phyloP scores from a whole-genome alignment of 2,797 vertebrate species.

The Sebastes aleutianus region DNA sequence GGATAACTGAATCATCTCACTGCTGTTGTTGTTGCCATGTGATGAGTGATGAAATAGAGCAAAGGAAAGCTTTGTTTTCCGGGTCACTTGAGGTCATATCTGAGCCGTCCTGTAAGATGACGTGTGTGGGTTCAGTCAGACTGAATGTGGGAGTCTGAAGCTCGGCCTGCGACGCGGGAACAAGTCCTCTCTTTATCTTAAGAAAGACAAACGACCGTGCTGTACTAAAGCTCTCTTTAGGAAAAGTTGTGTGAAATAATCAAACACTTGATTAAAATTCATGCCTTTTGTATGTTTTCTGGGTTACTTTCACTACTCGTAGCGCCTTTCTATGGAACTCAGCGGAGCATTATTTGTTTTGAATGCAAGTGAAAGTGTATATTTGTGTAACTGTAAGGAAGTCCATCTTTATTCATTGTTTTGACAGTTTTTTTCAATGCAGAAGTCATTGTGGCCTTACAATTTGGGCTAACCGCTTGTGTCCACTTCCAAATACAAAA shows the following conservation, averaged over 20 bases:
- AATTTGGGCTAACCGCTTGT: conserved; percentile 33
- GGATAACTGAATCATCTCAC: conserved; percentile 16
- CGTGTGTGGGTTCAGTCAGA: conserved; percentile 50
- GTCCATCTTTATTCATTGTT: conserved; percentile 1
- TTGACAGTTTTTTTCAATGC: conserved; percentile 16
- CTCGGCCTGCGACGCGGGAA: conserved; percentile 29
- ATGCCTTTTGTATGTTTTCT: conserved; percentile 32
- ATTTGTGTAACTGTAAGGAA: conserved; percentile 20
- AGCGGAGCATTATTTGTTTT: conserved; percentile 1
- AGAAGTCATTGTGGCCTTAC: conserved; percentile 20
- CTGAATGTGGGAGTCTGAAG: conserved; percentile 58
- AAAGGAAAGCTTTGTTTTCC: conserved; percentile 54
- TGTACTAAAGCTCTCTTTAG: conserved; percentile 29
- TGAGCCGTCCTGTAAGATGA: conserved; percentile 39
- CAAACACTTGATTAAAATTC: conserved; percentile 37
- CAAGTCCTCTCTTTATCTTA: conserved; percentile 64
- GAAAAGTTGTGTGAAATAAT: conserved; percentile 25
- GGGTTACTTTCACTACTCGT: conserved; percentile 1
- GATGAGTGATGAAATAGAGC: conserved; percentile 28
- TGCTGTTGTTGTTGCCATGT: conserved; percentile 25
- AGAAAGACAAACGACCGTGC: conserved; percentile 60
- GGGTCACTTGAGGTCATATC: conserved; percentile 51
- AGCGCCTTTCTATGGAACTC: neutral
- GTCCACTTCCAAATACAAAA: conserved; percentile 54
- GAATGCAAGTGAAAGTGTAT: conserved; percentile 5